Evolutionary conservation across 1,140 invertebrate species (phyloP).

Genomic region (Drosophila albomicans): DNA sequence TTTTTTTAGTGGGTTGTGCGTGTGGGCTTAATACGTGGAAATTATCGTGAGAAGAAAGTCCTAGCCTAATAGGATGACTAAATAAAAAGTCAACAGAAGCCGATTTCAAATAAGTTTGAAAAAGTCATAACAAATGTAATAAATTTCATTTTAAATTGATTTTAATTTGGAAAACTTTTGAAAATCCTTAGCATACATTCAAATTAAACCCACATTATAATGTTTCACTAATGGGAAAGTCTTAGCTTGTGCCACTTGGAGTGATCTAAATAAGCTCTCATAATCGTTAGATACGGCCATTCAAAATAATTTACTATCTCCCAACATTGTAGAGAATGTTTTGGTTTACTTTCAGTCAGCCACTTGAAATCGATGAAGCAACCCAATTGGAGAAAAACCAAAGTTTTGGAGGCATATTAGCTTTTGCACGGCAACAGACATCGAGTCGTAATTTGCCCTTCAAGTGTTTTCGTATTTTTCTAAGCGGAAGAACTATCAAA

Average conservation of each 20-base stretch:
- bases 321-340: background rate
- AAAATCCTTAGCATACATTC: too few relatives aligned
- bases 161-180: too few relatives aligned
- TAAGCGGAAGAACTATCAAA: constrained; percentile 32
- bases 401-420: constrained; percentile 13
- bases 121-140: too few relatives aligned
- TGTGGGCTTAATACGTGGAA: background rate
- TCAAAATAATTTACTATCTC: background rate
- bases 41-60: constrained; percentile 11
- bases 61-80: background rate
- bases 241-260: too few relatives aligned
- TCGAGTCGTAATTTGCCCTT: background rate
- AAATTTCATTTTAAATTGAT: too few relatives aligned
- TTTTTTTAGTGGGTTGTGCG: constrained; percentile 26
- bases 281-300: background rate
- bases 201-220: too few relatives aligned
- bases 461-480: constrained; percentile 21
- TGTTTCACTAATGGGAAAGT: too few relatives aligned
- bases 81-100: background rate
- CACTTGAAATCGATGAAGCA: constrained; percentile 12
- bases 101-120: too few relatives aligned
- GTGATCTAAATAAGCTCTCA: background rate
- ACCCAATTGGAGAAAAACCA: background rate
- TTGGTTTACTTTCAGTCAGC: constrained; percentile 3
- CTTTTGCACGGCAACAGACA: constrained; percentile 8